Evolutionary conservation across 2,888 invertebrate genomes (phyloP).

Genomic region (Dione juno): DNA sequence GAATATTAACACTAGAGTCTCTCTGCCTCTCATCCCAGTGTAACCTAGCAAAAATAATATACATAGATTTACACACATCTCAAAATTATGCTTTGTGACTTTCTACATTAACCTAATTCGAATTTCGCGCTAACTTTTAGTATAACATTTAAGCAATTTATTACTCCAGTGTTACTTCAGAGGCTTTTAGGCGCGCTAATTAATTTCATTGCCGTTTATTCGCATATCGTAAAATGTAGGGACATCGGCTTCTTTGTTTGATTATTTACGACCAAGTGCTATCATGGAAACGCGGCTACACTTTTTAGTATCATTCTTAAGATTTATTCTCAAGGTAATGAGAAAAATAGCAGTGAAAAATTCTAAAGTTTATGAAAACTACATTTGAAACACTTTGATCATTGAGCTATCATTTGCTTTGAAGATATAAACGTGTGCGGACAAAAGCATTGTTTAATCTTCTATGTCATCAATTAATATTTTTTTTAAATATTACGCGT

Average conservation of each 20-base stretch:
- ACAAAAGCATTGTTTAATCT: too few species aligned
- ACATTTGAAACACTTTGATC: slow-evolving; percentile 2
- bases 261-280: slow-evolving; percentile 55
- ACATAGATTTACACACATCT: not conserved
- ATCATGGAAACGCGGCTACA: slow-evolving; percentile 35
- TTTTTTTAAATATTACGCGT: too few species aligned
- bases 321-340: slow-evolving; percentile 12
- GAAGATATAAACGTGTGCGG: not conserved
- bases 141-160: slow-evolving; percentile 35
- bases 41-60: not conserved
- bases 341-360: not conserved
- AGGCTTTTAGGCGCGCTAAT: slow-evolving; percentile 57
- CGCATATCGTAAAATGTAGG: slow-evolving; percentile 48
- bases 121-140: slow-evolving; percentile 4
- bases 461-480: too few species aligned
- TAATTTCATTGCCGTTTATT: slow-evolving; percentile 57
- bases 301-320: slow-evolving; percentile 29
- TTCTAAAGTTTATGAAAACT: not conserved
- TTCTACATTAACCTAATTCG: slow-evolving; percentile 13
- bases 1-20: not conserved
- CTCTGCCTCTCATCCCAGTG: not conserved
- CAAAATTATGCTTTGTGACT: not conserved
- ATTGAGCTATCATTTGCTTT: not conserved
- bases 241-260: slow-evolving; percentile 53
- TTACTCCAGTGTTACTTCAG: slow-evolving; percentile 45